These are phyloP conservation scores for Marronus borbonicus DNA, from an alignment of 2,888 invertebrate genomes.

Conservation along the genomic window DNA sequence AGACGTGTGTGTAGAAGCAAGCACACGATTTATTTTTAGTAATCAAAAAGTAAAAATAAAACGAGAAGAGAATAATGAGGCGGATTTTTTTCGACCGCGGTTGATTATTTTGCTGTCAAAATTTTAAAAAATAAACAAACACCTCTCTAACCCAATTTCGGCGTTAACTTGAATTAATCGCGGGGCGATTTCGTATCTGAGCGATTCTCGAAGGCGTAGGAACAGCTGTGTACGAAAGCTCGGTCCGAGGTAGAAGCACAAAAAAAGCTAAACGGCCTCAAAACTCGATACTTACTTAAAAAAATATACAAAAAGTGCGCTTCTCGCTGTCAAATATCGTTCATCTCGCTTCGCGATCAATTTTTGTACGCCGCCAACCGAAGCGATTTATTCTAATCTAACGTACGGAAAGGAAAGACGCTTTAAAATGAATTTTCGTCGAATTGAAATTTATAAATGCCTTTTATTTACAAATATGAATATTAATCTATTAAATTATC, in stretches of 20 bases:
- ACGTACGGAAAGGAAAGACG: too few species aligned
- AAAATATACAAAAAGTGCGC: constrained; percentile 68
- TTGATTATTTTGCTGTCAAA: constrained; percentile 62
- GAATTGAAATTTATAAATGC: too few species aligned
- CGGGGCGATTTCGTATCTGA: constrained; percentile 4
- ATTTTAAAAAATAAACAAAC: constrained; percentile 64
- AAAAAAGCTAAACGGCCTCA: constrained; percentile 61
- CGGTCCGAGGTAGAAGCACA: constrained; percentile 62
- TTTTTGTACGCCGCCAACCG: constrained; percentile 57
- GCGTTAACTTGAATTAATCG: constrained; percentile 33
- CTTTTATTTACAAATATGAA: too few species aligned
- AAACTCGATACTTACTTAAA: constrained; percentile 63
- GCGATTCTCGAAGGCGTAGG: constrained; percentile 20
- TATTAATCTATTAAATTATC: too few species aligned
- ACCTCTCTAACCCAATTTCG: constrained; percentile 57
- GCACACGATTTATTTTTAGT: constrained; percentile 40
- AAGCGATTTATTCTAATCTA: not conserved
- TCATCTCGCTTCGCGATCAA: constrained; percentile 60
- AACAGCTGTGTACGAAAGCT: constrained; percentile 51
- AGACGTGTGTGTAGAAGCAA: constrained; percentile 2
- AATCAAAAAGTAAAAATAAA: constrained; percentile 26
- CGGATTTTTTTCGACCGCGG: constrained; percentile 57
- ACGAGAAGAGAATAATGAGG: not conserved
- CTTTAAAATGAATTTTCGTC: too few species aligned
- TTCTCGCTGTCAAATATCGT: constrained; percentile 63